These are phyloP conservation scores for Chaunax sp. DNA, from an alignment of 2,797 vertebrate species.

Conservation along the genomic window DNA sequence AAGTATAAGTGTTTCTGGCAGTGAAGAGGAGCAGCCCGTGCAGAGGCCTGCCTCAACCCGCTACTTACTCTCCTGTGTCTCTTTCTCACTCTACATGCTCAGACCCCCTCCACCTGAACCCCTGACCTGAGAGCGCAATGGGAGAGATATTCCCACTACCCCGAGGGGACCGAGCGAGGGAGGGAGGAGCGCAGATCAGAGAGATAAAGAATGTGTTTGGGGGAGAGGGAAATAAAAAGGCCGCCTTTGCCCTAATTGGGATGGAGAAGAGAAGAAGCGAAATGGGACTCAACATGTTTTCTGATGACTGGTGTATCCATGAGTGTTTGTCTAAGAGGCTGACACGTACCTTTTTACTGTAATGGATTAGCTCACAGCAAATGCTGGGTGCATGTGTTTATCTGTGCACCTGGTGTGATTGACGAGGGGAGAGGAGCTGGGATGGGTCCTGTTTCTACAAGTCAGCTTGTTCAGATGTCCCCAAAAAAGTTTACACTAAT, in stretches of 20 bases:
- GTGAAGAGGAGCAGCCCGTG: constrained; percentile 69
- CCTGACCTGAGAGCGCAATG: constrained; percentile 81
- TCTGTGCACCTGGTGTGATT: constrained; percentile 72
- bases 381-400: constrained; percentile 63
- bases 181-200: constrained; percentile 76
- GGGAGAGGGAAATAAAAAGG: constrained; percentile 77
- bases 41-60: constrained; percentile 78
- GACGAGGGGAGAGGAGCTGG: constrained; percentile 67
- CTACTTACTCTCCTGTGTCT: constrained; percentile 55
- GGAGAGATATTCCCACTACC: constrained; percentile 81
- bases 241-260: constrained; percentile 83
- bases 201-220: constrained; percentile 82
- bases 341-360: constrained; percentile 76
- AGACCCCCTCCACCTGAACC: constrained; percentile 80
- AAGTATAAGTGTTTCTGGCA: constrained; percentile 84
- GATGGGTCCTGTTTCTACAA: constrained; percentile 80
- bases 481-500: constrained; percentile 65
- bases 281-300: constrained; percentile 86
- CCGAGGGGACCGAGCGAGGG: constrained; percentile 66
- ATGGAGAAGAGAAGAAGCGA: constrained; percentile 71
- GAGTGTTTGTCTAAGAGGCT: constrained; percentile 74
- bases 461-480: constrained; percentile 71
- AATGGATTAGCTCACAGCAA: constrained; percentile 78
- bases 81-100: constrained; percentile 60
- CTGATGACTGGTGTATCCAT: constrained; percentile 72